Percentiles rank a stretch among this genome's conserved stretches.
Evolutionary conservation across 2,888 invertebrate genomes (phyloP).

Genomic region (Scaptomyza parva): DNA sequence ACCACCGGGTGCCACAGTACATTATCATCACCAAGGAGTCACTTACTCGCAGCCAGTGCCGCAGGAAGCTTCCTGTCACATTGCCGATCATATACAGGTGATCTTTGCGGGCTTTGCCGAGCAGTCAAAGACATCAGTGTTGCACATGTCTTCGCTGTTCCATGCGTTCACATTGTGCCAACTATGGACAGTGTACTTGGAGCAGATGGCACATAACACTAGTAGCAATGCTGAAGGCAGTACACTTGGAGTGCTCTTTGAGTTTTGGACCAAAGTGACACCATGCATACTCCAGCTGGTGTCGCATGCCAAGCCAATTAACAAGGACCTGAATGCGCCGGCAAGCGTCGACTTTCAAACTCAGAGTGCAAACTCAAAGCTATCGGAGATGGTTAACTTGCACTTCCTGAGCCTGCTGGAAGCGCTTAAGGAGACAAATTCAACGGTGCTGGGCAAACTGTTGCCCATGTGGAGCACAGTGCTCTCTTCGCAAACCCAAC

Average conservation of each 20-base stretch:
- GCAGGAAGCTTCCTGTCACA: constrained; percentile 97
- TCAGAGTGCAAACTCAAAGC: constrained; percentile 86
- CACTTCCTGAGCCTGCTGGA: constrained; percentile 98
- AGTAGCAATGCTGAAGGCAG: constrained; percentile 90
- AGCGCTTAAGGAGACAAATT: constrained; percentile 97
- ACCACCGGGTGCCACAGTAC: constrained; percentile 58
- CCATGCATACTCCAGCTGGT: constrained; percentile 97
- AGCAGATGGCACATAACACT: constrained; percentile 91
- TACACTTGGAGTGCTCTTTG: constrained; percentile 93
- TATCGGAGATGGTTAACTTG: constrained; percentile 98
- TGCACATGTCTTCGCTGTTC: constrained; percentile 98
- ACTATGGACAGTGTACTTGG: constrained; percentile 99
- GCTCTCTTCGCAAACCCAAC: constrained; percentile 95
- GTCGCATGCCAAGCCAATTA: constrained; percentile 94
- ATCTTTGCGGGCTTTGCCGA: constrained; percentile 99
- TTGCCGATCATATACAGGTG: constrained; percentile 97
- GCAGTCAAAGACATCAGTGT: constrained; percentile 94
- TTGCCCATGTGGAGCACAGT: constrained; percentile 98
- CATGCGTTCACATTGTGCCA: constrained; percentile 99
- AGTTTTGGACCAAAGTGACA: constrained; percentile 99
- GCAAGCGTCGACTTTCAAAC: constrained; percentile 58
- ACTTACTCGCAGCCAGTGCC: constrained; percentile 93
- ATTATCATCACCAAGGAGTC: constrained; percentile 80
- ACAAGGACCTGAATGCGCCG: constrained; percentile 80
- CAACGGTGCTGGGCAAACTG: constrained; percentile 95